Evolutionary conservation across 2,113 vertebrate species (phyloP).

Genomic region (Otocyon megalotis): DNA sequence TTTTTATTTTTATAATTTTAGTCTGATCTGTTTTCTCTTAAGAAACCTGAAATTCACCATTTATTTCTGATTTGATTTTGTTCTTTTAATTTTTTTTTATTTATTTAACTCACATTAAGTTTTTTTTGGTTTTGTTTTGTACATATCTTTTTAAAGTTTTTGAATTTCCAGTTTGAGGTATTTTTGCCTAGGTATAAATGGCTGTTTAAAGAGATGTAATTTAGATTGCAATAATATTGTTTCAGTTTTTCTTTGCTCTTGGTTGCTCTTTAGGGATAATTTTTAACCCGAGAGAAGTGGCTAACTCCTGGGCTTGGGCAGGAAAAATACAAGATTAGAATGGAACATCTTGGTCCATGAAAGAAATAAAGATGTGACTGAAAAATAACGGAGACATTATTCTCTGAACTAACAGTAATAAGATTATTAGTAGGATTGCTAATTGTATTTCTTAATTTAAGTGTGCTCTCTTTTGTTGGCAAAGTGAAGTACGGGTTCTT

Average conservation of each 20-base stretch:
- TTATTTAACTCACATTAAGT: background rate
- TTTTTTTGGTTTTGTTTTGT: too few species aligned
- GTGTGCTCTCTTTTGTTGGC: background rate
- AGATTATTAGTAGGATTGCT: background rate
- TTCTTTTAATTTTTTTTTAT: background rate
- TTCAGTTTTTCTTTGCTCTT: background rate
- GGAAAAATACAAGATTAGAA: background rate
- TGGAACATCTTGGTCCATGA: background rate
- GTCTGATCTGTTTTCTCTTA: background rate
- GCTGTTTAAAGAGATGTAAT: background rate
- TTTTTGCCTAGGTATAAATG: background rate
- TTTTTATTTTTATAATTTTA: background rate
- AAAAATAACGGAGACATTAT: background rate
- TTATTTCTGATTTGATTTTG: background rate
- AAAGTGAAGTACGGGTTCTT: background rate
- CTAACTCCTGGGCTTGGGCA: background rate
- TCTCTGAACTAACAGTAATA: background rate
- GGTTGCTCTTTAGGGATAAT: background rate
- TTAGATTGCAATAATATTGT: background rate
- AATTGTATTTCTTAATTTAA: background rate
- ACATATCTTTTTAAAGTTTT: background rate
- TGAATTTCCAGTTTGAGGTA: background rate
- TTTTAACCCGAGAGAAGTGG: background rate
- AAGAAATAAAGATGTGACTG: background rate
- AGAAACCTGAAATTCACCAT: background rate